phyloP scores from a whole-genome alignment of 2,797 vertebrate genomes.

The Discoglossus pictus region DNA sequence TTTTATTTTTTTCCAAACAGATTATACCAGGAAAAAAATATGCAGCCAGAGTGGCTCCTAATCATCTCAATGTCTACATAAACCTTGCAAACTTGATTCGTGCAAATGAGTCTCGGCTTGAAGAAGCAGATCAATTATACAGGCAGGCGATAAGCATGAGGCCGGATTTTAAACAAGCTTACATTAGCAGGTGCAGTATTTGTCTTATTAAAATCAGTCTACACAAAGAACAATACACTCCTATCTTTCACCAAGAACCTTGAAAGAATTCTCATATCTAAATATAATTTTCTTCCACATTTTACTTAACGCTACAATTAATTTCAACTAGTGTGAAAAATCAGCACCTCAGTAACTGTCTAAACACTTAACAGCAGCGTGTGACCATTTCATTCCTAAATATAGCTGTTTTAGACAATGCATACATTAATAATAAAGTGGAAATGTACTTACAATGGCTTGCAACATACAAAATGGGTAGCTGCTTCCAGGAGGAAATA shows the following conservation, averaged over 20 bases:
- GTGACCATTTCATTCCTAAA: no score
- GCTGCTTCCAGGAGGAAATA: no score
- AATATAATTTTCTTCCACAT: not conserved
- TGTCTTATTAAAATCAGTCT: no score
- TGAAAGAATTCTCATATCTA: not conserved
- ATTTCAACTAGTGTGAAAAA: no score
- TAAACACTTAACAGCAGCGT: no score
- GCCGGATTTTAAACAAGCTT: slow-evolving; percentile 97
- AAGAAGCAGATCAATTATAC: slow-evolving; percentile 97
- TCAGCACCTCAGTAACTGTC: no score
- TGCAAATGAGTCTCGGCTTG: slow-evolving; percentile 89
- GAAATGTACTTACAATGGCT: no score
- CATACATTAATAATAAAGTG: no score
- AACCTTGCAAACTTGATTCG: slow-evolving; percentile 96
- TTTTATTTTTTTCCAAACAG: slow-evolving; percentile 63
- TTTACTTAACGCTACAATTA: no score
- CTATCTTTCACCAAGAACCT: not conserved
- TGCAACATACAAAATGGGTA: no score
- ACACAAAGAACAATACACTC: no score
- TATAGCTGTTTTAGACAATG: no score
- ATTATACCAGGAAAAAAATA: slow-evolving; percentile 98
- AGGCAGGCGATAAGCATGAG: slow-evolving; percentile 98
- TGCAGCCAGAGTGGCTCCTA: slow-evolving; percentile 94
- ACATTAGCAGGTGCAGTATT: slow-evolving; percentile 88
- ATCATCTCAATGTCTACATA: slow-evolving; percentile 97